Evolutionary conservation across 2,113 vertebrate genomes (phyloP).

Genomic region (Pithys albifrons): DNA sequence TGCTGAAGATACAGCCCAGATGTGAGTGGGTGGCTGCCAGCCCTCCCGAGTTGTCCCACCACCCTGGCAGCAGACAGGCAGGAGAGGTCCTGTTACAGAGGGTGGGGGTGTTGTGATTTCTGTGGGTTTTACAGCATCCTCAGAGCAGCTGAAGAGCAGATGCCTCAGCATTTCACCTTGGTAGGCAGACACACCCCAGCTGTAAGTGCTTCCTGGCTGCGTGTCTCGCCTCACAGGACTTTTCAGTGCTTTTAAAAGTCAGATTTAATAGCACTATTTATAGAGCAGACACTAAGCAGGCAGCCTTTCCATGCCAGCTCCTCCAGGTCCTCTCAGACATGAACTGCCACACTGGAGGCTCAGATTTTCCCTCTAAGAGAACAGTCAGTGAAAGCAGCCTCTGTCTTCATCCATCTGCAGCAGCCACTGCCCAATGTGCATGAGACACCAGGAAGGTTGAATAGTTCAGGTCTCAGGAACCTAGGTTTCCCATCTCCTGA

Average conservation of each 20-base stretch:
- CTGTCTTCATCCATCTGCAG: rapidly evolving
- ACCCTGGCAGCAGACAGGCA: neutral
- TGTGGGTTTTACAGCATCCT: neutral
- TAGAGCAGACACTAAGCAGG: neutral
- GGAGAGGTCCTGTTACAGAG: neutral
- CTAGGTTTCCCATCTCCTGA: rapidly evolving
- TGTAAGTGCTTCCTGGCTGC: neutral
- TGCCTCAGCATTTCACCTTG: neutral
- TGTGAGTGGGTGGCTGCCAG: neutral
- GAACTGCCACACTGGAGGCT: neutral
- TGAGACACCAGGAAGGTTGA: neutral
- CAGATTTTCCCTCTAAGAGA: neutral
- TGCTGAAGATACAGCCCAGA: neutral
- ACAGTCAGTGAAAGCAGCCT: neutral
- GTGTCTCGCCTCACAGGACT: neutral
- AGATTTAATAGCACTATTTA: neutral
- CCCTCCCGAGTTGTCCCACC: neutral
- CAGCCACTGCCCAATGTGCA: neutral
- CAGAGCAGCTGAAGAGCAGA: neutral
- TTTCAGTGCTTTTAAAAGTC: neutral
- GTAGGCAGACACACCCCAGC: neutral
- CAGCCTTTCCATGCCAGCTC: neutral
- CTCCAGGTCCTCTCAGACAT: neutral
- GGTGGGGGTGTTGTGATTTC: neutral
- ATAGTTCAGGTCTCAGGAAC: neutral